Evolutionary conservation across 2,888 invertebrate species (phyloP).

Genomic region (Helicoverpa assulta): DNA sequence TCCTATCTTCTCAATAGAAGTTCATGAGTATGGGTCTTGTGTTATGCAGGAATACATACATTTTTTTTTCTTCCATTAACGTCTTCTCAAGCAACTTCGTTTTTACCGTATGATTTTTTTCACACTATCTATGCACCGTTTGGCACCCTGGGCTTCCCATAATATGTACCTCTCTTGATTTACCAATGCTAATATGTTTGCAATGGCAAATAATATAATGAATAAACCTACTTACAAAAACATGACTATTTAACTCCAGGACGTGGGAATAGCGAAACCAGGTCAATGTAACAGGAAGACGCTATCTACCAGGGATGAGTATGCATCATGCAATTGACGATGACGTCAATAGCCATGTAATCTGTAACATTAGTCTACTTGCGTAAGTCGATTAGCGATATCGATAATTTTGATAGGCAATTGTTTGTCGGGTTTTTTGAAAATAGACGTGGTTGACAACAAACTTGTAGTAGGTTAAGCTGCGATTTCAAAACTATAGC

Average conservation of each 20-base stretch:
- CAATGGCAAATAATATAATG: no score
- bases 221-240: neutral
- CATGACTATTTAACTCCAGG: neutral
- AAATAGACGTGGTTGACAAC: neutral
- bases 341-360: slow-evolving; percentile 41
- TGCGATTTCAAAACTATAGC: no score
- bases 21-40: no score
- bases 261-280: slow-evolving; percentile 53
- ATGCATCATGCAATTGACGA: slow-evolving; percentile 25
- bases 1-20: no score
- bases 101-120: no score
- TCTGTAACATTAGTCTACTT: slow-evolving; percentile 26
- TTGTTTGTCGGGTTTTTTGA: slow-evolving; percentile 9
- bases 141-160: no score
- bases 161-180: no score
- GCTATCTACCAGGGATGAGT: slow-evolving; percentile 57
- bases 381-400: slow-evolving; percentile 36
- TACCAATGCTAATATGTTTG: neutral
- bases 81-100: no score
- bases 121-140: no score
- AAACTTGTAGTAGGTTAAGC: no score
- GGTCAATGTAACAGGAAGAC: slow-evolving; percentile 63
- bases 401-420: slow-evolving; percentile 21
- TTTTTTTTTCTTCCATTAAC: no score
- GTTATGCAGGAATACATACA: no score